A percentile compares a stretch with the other conserved stretches of the same genome.
Evolutionary conservation across 2,797 vertebrate species (phyloP).

Genomic region (Anabas testudineus): DNA sequence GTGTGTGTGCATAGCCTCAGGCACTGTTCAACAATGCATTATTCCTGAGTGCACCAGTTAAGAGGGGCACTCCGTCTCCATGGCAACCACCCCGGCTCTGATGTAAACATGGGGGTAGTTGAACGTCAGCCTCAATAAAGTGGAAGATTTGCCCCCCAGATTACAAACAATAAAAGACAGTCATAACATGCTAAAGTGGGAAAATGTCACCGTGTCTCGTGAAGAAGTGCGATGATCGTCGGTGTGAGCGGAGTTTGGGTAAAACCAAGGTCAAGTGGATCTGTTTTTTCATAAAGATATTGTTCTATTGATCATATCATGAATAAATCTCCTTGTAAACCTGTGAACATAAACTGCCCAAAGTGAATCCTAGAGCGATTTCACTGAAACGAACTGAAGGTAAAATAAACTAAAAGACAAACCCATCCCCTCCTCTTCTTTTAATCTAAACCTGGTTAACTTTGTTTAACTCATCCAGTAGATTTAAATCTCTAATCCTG

Average conservation of each 20-base stretch:
- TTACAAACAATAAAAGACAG: slow-evolving; percentile 40
- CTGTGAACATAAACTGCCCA: neutral
- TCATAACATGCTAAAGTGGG: slow-evolving; percentile 14
- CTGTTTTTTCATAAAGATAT: slow-evolving; percentile 6
- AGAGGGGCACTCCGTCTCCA: slow-evolving; percentile 84
- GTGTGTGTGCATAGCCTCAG: slow-evolving; percentile 78
- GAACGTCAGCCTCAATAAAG: slow-evolving; percentile 70
- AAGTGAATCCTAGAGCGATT: slow-evolving; percentile 10
- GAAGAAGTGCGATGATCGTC: neutral
- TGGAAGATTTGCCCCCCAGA: slow-evolving; percentile 49
- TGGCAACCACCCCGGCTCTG: slow-evolving; percentile 76
- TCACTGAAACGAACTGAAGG: neutral
- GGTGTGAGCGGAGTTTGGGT: slow-evolving; percentile 1
- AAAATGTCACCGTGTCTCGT: neutral
- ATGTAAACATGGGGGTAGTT: slow-evolving; percentile 83
- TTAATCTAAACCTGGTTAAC: slow-evolving; percentile 12
- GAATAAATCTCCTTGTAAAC: slow-evolving; percentile 21
- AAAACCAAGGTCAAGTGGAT: slow-evolving; percentile 28
- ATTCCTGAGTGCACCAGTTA: slow-evolving; percentile 86
- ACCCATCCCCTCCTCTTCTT: neutral
- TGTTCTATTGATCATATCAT: slow-evolving; percentile 17
- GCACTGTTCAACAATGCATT: slow-evolving; percentile 86
- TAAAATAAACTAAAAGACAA: neutral
- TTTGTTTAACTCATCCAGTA: slow-evolving; percentile 7
- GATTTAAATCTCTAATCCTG: slow-evolving; percentile 41